Evolutionary conservation across 2,888 invertebrate genomes (phyloP).

Genomic region (Muschampia plurimacula): DNA sequence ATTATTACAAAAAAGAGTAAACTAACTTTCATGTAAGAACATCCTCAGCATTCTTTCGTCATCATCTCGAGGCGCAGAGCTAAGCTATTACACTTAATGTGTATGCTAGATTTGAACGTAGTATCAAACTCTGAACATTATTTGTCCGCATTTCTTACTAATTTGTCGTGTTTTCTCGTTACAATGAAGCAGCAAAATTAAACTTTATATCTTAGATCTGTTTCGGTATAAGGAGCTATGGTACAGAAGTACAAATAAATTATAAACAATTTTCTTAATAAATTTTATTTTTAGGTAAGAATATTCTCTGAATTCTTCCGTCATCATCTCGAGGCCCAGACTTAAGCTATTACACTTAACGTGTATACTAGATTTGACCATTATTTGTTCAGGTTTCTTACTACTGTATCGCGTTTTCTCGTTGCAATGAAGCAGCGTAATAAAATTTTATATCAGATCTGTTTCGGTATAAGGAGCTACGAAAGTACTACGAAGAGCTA

Average conservation of each 20-base stretch:
- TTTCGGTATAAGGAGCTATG: conserved; percentile 47
- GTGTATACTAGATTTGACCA: conserved; percentile 84
- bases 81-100: conserved; percentile 82
- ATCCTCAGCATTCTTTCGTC: conserved; percentile 55
- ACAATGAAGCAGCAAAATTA: conserved; percentile 70
- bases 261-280: too few species aligned
- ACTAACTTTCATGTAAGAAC: conserved; percentile 34
- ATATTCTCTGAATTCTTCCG: conserved; percentile 54
- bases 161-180: conserved; percentile 80
- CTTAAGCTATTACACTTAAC: conserved; percentile 81
- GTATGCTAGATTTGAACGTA: conserved; percentile 84
- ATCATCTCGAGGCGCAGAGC: conserved; percentile 63
- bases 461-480: conserved; percentile 47
- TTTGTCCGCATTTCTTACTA: conserved; percentile 80
- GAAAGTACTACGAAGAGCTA: conserved; percentile 53
- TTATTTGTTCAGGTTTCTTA: conserved; percentile 80
- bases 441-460: conserved; percentile 70
- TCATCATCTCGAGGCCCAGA: conserved; percentile 60
- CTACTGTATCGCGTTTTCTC: conserved; percentile 82
- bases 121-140: conserved; percentile 83
- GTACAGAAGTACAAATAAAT: conserved; percentile 47
- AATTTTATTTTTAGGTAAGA: conserved; percentile 32
- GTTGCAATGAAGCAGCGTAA: conserved; percentile 68
- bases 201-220: conserved; percentile 65
- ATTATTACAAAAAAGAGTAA: too few species aligned